phyloP scores from a whole-genome alignment of 2,888 invertebrate species.

The Orthonychiurus folsomi region DNA sequence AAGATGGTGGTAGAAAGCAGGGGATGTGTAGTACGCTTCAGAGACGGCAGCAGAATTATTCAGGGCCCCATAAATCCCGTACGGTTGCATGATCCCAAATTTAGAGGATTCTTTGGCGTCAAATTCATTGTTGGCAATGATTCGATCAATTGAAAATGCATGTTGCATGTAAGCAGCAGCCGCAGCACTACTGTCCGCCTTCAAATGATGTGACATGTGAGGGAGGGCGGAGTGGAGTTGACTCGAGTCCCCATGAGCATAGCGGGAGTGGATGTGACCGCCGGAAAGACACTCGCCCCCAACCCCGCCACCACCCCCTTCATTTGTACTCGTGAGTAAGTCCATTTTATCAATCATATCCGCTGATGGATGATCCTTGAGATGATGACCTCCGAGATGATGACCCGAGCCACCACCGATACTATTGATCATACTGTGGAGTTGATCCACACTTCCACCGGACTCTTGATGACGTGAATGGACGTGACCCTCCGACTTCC shows the following conservation, averaged over 20 bases:
- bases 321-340: conserved; percentile 22
- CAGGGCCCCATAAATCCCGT: conserved; percentile 34
- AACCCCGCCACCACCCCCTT: conserved; percentile 27
- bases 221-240: conserved; percentile 17
- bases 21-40: conserved; percentile 26
- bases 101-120: conserved; percentile 21
- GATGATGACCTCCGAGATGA: conserved; percentile 24
- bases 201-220: conserved; percentile 18
- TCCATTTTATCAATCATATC: conserved; percentile 37
- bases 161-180: background rate
- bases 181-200: conserved; percentile 3
- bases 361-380: conserved; percentile 19
- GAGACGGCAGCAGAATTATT: conserved; percentile 23
- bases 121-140: conserved; percentile 3
- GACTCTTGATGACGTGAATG: background rate
- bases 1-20: conserved; percentile 35
- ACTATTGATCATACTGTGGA: conserved; percentile 21
- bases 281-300: conserved; percentile 8
- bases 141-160: background rate
- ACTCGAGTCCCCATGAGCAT: conserved; percentile 18
- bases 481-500: background rate
- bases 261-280: conserved; percentile 20
- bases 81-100: conserved; percentile 35
- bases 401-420: conserved; percentile 18
- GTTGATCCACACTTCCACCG: conserved; percentile 14